phyloP scores from a whole-genome alignment of 2,888 invertebrate genomes.

The Stenodema calcarata region DNA sequence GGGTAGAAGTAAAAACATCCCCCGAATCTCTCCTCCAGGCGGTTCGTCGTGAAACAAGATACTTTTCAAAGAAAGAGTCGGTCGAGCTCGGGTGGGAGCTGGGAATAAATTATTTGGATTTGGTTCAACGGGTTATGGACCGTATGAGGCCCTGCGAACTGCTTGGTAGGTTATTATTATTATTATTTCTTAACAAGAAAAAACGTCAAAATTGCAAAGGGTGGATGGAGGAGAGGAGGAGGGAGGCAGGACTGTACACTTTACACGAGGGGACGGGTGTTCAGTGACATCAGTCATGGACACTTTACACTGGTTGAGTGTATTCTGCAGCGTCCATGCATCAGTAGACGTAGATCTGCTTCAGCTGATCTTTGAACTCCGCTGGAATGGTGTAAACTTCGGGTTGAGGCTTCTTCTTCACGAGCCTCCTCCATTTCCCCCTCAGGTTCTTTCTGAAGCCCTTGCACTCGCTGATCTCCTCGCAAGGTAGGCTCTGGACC shows the following conservation, averaged over 20 bases:
- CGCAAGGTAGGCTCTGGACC: conserved; percentile 69
- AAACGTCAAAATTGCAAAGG: not conserved
- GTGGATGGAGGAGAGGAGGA: not conserved
- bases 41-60: not conserved
- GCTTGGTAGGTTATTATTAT: not conserved
- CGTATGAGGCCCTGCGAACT: not conserved
- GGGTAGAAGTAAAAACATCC: not conserved
- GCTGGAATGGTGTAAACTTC: conserved; percentile 85
- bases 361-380: conserved; percentile 84
- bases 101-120: not conserved
- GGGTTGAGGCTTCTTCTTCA: conserved; percentile 82
- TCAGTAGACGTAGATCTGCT: conserved; percentile 88
- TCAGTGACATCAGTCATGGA: not conserved
- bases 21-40: not conserved
- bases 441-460: conserved; percentile 86
- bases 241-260: not conserved
- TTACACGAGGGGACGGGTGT: not conserved
- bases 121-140: not conserved
- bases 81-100: not conserved
- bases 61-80: not conserved
- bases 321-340: not conserved
- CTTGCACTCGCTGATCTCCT: conserved; percentile 77
- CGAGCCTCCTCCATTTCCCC: conserved; percentile 83
- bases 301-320: not conserved
- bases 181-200: not conserved